Evolutionary conservation across 2,888 invertebrate species (phyloP), one percentile per base, ranked within the genome.

Genomic region (Drosophila anomalipes): DNA sequence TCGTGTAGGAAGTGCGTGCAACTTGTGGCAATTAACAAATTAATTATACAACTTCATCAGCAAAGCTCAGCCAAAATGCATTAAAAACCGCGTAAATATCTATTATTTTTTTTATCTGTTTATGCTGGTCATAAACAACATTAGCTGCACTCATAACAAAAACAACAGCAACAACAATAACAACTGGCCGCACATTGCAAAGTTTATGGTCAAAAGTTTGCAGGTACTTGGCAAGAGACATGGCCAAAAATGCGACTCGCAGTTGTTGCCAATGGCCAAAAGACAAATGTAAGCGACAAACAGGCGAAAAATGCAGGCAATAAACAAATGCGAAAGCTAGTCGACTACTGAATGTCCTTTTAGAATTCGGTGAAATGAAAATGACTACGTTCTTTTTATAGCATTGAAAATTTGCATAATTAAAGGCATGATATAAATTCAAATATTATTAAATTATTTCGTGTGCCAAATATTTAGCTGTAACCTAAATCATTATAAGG

Each of bases 171-270:
- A 30, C 60, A 77, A 77, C n/a, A 41, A 22, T 10, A 22, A 26
- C 4, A 26, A 28, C 65, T 67, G 2, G 35, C 51, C 69, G 57
- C 60, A 57, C 70, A 56, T 26, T 56, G 32, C 47, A 54, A 77
- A 78, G 76, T 80, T 77, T 77, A 83, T 86, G 83, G 83, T 78
- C 80, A 82, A 78, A 76, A 69, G 69, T 68, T 75, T 61, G 61
- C 53, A 77, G 63, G 56, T 70, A 77, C 69, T 77, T 72, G 83
- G 70, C 74, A 82, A 83, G 75, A 86, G 85, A 85, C 87, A 85
- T 80, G 83, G 78, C 85, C 77, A 85, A 82, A 78, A 72, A 63
- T 69, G 69, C 66, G 52, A 65, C 70, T 67, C 62, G 49, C 49
- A 47, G 60, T 59, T 59, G 70, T 59, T 56, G 72, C 70, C 64